Evolutionary conservation across 1,140 invertebrate genomes (phyloP).

Genomic region (Lepidostoma basale): DNA sequence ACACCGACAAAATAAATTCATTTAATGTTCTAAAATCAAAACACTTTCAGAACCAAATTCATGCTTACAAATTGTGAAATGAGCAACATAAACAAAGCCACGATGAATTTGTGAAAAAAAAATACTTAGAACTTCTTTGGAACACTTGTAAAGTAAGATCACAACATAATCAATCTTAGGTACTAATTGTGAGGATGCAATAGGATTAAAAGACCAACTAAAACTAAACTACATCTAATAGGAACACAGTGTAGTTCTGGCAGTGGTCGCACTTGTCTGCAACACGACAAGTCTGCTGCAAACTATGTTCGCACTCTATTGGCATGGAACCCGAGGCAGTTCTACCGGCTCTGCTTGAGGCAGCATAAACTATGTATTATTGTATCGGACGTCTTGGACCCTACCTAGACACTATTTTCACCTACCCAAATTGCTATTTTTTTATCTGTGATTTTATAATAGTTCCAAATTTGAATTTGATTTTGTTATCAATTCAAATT

Average conservation of each 20-base stretch:
- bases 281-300: too few species aligned
- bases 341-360: too few species aligned
- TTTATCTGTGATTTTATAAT: not conserved
- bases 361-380: too few species aligned
- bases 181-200: slow-evolving; percentile 29
- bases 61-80: too few species aligned
- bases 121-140: not conserved
- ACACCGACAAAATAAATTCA: not conserved
- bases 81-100: too few species aligned
- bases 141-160: not conserved
- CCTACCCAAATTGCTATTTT: not conserved
- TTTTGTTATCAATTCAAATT: too few species aligned
- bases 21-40: not conserved
- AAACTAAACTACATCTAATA: slow-evolving; percentile 45
- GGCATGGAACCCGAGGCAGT: too few species aligned
- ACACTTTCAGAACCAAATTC: not conserved
- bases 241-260: slow-evolving; percentile 41
- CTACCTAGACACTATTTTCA: not conserved
- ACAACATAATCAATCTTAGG: not conserved
- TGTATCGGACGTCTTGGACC: too few species aligned
- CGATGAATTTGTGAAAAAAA: not conserved
- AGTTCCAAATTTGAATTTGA: not conserved
- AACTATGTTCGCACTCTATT: too few species aligned
- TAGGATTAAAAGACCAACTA: slow-evolving; percentile 28
- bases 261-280: slow-evolving; percentile 5